These are phyloP conservation scores for Agrotis ipsilon DNA, from an alignment of 2,888 invertebrate species.

Conservation along the genomic window DNA sequence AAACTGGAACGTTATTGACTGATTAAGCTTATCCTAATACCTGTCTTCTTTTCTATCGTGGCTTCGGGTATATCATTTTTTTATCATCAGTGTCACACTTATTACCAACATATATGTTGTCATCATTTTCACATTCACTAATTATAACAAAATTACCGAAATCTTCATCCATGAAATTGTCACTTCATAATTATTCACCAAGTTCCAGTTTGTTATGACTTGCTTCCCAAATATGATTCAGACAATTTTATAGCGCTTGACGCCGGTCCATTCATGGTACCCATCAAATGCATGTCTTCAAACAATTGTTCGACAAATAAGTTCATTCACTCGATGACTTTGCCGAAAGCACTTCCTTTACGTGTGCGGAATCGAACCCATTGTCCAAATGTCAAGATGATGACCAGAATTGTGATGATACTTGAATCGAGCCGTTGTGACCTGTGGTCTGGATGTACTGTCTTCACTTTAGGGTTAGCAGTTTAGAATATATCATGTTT, in stretches of 20 bases:
- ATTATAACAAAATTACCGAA: too few relatives aligned
- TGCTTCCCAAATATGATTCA: constrained; percentile 17
- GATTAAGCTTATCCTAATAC: background rate
- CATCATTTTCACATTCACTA: too few relatives aligned
- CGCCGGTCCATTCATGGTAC: constrained; percentile 37
- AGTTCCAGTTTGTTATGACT: constrained; percentile 22
- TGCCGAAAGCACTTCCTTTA: constrained; percentile 70
- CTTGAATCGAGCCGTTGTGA: constrained; percentile 55
- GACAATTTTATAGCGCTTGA: constrained; percentile 44
- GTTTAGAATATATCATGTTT: background rate
- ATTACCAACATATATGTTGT: too few relatives aligned
- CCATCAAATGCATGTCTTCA: constrained; percentile 40
- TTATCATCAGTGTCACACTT: too few relatives aligned
- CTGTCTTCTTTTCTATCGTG: background rate
- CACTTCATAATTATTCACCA: constrained; percentile 6
- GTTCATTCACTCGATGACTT: constrained; percentile 62
- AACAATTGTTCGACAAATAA: constrained; percentile 55
- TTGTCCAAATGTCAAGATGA: constrained; percentile 60
- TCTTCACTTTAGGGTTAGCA: constrained; percentile 47
- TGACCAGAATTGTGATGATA: constrained; percentile 64
- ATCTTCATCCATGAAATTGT: background rate
- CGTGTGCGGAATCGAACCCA: constrained; percentile 69
- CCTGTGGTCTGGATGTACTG: constrained; percentile 30
- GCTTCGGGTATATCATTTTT: background rate
- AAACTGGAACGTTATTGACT: too few relatives aligned